Evolutionary conservation across 2,797 vertebrate species (phyloP).

Genomic region (Lindbergichthys nudifrons): DNA sequence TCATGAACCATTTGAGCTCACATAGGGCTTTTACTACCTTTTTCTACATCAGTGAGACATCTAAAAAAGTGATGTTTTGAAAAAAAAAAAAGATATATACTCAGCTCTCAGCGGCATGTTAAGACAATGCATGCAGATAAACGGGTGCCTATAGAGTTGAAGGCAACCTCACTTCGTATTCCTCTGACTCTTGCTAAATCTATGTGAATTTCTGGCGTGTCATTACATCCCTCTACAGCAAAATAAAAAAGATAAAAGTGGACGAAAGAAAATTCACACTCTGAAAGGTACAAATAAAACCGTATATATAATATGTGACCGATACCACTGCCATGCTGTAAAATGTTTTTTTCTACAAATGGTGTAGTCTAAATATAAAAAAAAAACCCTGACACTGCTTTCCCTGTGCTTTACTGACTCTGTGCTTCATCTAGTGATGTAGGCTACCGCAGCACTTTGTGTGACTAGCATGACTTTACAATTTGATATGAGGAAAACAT

Average conservation of each 20-base stretch:
- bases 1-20: slow-evolving; percentile 69
- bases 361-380: slow-evolving; percentile 22
- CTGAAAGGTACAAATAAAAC: slow-evolving; percentile 38
- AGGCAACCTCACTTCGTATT: slow-evolving; percentile 68
- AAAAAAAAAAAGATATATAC: slow-evolving; percentile 24
- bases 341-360: slow-evolving; percentile 64
- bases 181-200: slow-evolving; percentile 52
- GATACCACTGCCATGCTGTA: slow-evolving; percentile 74
- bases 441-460: slow-evolving; percentile 66
- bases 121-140: slow-evolving; percentile 73
- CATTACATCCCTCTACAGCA: slow-evolving; percentile 53
- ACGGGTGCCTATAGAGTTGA: slow-evolving; percentile 75
- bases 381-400: slow-evolving; percentile 45
- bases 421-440: slow-evolving; percentile 67
- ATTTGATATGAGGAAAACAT: slow-evolving; percentile 54
- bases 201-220: slow-evolving; percentile 43
- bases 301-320: slow-evolving; percentile 56
- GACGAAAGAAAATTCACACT: slow-evolving; percentile 23
- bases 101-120: slow-evolving; percentile 74
- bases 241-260: slow-evolving; percentile 23
- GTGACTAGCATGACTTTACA: slow-evolving; percentile 74
- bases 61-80: slow-evolving; percentile 38
- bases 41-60: slow-evolving; percentile 69
- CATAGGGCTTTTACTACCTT: slow-evolving; percentile 66
- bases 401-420: slow-evolving; percentile 55